Evolutionary conservation across 2,888 invertebrate genomes (phyloP), one percentile per base, ranked within the genome.

Genomic region (Dichetophora obliterata): DNA sequence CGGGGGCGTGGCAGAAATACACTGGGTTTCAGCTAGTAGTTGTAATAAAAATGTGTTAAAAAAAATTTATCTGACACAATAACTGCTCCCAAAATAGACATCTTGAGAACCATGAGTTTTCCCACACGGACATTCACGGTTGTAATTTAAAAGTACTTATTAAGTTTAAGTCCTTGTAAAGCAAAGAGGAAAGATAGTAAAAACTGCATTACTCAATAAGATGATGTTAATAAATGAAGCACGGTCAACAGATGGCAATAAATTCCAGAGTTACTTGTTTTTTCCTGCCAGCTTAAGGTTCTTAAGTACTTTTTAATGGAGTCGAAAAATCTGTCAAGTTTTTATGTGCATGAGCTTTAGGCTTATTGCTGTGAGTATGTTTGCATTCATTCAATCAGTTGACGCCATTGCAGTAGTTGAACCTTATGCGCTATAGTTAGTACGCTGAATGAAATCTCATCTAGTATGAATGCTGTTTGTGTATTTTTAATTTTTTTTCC

Each of bases 241-340:
- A 22, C 22, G 57, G 16, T 5, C n/a, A 24, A 19, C 22, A 22
- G 19, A 24, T 57, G 19, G 57, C n/a, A 22, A 24, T 57, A 37
- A 37, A 37, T 37, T 37, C 19, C 8, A 57, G 9, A 48, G 73
- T 63, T 71, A 63, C 6, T 61, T 72, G 54, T 19, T 61, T 48
- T 11, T 50, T 54, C 16, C 22, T 24, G 57, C 8, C 34, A 57
- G 19, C 27, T 70, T 73, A 27, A 63, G 27, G 43, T 63, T 14
- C 34, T 81, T 79, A 71, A 81, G 80, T 78, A 80, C 76, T 81
- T 81, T 81, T 81, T 81, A 81, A 81, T 81, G 78, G 77, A 81
- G 78, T 78, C 27, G 48, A 27, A 63, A 63, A 71, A 73, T 27
- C 63, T 61, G 73, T 22, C 61, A 48, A 22, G 11, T 27, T 50